phyloP scores from a whole-genome alignment of 2,888 invertebrate genomes.

The Chymomyza fuscimana region DNA sequence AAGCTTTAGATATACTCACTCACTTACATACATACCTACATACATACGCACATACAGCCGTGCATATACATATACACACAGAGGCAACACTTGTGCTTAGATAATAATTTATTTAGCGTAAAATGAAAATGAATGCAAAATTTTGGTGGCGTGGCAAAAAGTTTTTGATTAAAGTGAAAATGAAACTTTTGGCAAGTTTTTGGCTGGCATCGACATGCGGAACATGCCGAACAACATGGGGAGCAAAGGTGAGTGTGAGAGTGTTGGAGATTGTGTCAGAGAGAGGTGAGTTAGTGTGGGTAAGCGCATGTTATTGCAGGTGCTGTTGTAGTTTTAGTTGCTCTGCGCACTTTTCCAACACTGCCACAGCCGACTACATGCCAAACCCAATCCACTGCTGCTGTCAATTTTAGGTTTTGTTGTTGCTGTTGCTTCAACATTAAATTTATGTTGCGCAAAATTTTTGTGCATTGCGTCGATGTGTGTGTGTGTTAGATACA shows the following conservation, averaged over 20 bases:
- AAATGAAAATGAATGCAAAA: conserved; percentile 72
- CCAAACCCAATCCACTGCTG: conserved; percentile 13
- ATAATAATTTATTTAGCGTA: conserved; percentile 73
- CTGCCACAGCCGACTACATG: background rate
- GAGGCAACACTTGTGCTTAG: conserved; percentile 40
- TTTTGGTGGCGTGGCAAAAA: conserved; percentile 57
- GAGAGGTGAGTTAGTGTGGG: conserved; percentile 12
- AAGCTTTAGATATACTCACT: conserved; percentile 5
- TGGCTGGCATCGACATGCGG: conserved; percentile 7
- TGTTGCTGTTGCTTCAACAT: conserved; percentile 40
- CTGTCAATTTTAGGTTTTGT: conserved; percentile 38
- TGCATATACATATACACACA: background rate
- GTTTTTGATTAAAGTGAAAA: conserved; percentile 73
- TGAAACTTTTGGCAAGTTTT: conserved; percentile 60
- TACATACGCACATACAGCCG: background rate
- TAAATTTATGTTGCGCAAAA: conserved; percentile 59
- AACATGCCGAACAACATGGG: background rate
- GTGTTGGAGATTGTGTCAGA: background rate
- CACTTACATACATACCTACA: conserved; percentile 17
- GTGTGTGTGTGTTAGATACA: conserved; percentile 18
- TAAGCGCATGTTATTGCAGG: conserved; percentile 60
- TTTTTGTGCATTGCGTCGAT: conserved; percentile 22
- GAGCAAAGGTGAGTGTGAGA: background rate
- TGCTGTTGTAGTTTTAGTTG: conserved; percentile 61
- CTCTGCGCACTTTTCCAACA: conserved; percentile 1